These are phyloP conservation scores for Echeneis naucrates DNA, from an alignment of 2,797 vertebrate species.

Conservation along the genomic window DNA sequence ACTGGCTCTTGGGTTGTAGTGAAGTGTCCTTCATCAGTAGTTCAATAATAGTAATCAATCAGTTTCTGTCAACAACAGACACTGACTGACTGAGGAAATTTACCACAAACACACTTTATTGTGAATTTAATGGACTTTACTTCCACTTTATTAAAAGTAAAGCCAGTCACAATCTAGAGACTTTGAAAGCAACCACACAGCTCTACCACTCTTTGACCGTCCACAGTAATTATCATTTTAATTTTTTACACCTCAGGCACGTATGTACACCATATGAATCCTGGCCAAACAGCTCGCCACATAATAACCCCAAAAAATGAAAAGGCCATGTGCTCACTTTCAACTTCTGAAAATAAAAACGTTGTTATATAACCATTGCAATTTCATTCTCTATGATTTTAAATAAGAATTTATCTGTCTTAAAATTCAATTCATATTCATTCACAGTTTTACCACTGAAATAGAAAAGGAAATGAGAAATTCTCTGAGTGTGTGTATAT, in stretches of 20 bases:
- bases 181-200: slow-evolving; percentile 46
- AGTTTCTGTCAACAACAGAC: too few species aligned
- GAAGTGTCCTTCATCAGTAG: neutral
- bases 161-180: slow-evolving; percentile 46
- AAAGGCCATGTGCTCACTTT: slow-evolving; percentile 30
- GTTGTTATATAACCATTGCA: slow-evolving; percentile 68
- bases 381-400: slow-evolving; percentile 84
- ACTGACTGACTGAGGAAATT: slow-evolving; percentile 16
- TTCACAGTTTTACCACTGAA: slow-evolving; percentile 84
- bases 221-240: slow-evolving; percentile 20
- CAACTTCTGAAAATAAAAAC: slow-evolving; percentile 64
- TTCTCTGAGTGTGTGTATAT: slow-evolving; percentile 79
- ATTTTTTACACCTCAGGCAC: slow-evolving; percentile 52
- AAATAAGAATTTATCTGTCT: slow-evolving; percentile 84
- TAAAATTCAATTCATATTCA: slow-evolving; percentile 82
- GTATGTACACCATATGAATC: slow-evolving; percentile 39
- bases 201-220: slow-evolving; percentile 33
- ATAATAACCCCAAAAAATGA: slow-evolving; percentile 31
- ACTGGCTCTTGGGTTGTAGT: neutral
- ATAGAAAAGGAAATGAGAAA: slow-evolving; percentile 38
- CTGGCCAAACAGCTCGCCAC: slow-evolving; percentile 24
- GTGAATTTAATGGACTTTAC: slow-evolving; percentile 43
- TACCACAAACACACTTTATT: slow-evolving; percentile 38
- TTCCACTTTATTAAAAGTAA: slow-evolving; percentile 56
- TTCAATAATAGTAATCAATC: too few species aligned